phyloP scores from a whole-genome alignment of 2,113 vertebrate genomes.

The Pseudorhombus dupliciocellatus region DNA sequence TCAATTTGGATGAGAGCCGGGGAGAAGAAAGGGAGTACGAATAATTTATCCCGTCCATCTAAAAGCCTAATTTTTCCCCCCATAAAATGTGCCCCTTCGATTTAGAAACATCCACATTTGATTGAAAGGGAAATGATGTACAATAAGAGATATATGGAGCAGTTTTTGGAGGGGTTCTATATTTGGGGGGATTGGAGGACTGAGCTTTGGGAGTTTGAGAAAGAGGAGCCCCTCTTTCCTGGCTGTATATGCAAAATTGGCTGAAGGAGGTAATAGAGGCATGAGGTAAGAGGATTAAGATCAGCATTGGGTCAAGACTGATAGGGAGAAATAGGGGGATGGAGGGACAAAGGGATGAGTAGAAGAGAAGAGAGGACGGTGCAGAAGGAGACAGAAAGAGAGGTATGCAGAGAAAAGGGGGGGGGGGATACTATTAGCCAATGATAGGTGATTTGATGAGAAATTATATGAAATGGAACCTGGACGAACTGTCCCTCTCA shows the following conservation, averaged over 20 bases:
- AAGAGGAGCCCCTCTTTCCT: conserved; percentile 53
- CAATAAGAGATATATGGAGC: conserved; percentile 46
- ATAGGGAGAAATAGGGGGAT: conserved; percentile 67
- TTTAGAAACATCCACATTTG: conserved; percentile 53
- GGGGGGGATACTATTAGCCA: conserved; percentile 11
- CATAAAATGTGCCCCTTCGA: conserved; percentile 41
- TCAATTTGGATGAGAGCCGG: conserved; percentile 61
- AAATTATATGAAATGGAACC: conserved; percentile 54
- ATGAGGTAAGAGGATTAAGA: conserved; percentile 79
- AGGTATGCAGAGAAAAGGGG: conserved; percentile 49
- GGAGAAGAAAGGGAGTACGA: conserved; percentile 42
- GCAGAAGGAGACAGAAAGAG: conserved; percentile 7
- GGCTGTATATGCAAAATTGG: conserved; percentile 70
- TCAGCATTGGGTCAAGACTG: conserved; percentile 73
- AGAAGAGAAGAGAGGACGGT: conserved; percentile 37
- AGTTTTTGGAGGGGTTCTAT: conserved; percentile 43
- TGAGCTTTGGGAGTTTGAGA: conserved; percentile 50
- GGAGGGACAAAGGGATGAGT: conserved; percentile 67
- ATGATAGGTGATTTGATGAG: conserved; percentile 31
- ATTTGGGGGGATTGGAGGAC: conserved; percentile 42
- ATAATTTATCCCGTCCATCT: conserved; percentile 48
- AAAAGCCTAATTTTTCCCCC: conserved; percentile 35
- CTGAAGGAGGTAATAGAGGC: conserved; percentile 76
- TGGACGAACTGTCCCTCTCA: conserved; percentile 15
- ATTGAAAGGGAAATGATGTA: conserved; percentile 63